These are phyloP conservation scores for Pararge aegeria DNA, from an alignment of 1,140 invertebrate genomes.

Conservation along the genomic window DNA sequence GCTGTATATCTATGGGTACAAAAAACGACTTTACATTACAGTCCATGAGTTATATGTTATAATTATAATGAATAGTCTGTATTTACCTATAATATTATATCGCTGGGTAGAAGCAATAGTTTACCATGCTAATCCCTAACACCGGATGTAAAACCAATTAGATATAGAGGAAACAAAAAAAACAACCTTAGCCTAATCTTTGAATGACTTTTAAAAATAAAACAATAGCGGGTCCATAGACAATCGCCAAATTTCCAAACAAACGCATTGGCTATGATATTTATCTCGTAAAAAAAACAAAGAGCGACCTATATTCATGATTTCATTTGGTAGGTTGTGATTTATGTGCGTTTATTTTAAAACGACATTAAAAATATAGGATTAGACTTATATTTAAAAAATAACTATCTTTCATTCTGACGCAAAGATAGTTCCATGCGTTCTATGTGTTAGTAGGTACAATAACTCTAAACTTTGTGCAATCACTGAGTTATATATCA, in stretches of 20 bases:
- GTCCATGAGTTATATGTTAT: too few species aligned
- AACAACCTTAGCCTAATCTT: slow-evolving; percentile 23
- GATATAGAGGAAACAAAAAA: slow-evolving; percentile 15
- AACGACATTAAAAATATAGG: neutral
- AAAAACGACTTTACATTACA: too few species aligned
- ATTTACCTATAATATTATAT: too few species aligned
- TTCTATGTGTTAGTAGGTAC: too few species aligned
- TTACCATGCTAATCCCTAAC: too few species aligned
- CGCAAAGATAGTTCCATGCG: too few species aligned
- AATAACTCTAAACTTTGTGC: too few species aligned
- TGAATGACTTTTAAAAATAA: slow-evolving; percentile 44
- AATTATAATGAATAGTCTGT: too few species aligned
- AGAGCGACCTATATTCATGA: slow-evolving; percentile 19
- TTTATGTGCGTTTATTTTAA: slow-evolving; percentile 12
- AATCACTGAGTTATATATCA: too few species aligned
- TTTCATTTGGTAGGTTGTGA: neutral
- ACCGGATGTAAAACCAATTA: slow-evolving; percentile 25
- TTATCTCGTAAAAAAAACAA: slow-evolving; percentile 43
- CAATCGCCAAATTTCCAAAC: slow-evolving; percentile 65
- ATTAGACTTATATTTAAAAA: too few species aligned
- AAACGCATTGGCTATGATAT: slow-evolving; percentile 43
- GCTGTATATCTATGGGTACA: too few species aligned
- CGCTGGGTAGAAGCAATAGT: too few species aligned
- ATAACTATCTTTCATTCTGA: neutral
- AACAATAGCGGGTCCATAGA: slow-evolving; percentile 52